Evolutionary conservation across 2,797 vertebrate genomes (phyloP).

Genomic region (Hippopotamyrus pictus): DNA sequence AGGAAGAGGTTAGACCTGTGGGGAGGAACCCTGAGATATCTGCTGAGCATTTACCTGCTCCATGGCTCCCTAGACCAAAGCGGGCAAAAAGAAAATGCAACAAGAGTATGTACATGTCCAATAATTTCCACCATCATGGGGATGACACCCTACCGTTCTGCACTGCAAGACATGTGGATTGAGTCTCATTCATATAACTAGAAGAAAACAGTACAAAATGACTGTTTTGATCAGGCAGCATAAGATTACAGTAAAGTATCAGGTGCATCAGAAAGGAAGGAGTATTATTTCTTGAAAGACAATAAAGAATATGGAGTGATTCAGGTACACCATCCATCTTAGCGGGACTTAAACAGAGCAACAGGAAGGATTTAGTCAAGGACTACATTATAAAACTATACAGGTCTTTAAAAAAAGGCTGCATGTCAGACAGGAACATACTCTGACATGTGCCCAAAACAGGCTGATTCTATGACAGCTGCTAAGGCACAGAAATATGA

Average conservation of each 20-base stretch:
- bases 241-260: background rate
- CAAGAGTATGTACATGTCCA: background rate
- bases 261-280: background rate
- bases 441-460: slow-evolving; percentile 17
- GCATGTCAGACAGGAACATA: slow-evolving; percentile 38
- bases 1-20: background rate
- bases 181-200: background rate
- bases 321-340: background rate
- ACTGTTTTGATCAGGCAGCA: background rate
- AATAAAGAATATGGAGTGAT: background rate
- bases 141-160: background rate
- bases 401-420: slow-evolving; percentile 18
- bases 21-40: slow-evolving; percentile 23
- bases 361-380: background rate
- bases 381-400: slow-evolving; percentile 33
- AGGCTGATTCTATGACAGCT: slow-evolving; percentile 2
- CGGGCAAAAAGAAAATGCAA: background rate
- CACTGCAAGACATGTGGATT: background rate
- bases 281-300: background rate
- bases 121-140: background rate
- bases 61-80: background rate
- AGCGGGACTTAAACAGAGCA: background rate
- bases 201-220: background rate
- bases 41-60: background rate
- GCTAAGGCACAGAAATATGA: slow-evolving; percentile 22